Conservation (phyloP, 2,113 vertebrate genomes). For the Calyptommatus sinebrachiatus region DNA sequence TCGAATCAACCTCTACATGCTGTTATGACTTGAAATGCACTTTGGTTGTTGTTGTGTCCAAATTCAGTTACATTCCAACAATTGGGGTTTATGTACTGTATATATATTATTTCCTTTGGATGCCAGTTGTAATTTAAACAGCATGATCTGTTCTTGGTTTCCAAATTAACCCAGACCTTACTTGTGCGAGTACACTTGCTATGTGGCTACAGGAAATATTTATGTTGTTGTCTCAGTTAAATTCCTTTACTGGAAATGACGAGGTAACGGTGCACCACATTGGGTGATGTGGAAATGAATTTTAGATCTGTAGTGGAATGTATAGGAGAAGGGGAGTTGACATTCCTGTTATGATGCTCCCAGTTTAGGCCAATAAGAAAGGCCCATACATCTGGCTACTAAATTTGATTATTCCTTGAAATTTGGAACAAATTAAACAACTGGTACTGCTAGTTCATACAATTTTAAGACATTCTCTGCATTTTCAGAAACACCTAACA, state of each 20-base stretch:
- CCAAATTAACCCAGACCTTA: slow-evolving; percentile 17
- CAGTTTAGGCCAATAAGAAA: not conserved
- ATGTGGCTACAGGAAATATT: not conserved
- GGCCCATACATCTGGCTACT: slow-evolving; percentile 1
- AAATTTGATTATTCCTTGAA: not conserved
- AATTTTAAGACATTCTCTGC: slow-evolving; percentile 29
- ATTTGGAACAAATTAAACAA: slow-evolving; percentile 36
- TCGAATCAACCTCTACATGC: not conserved
- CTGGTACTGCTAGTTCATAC: slow-evolving; percentile 26
- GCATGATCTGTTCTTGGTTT: slow-evolving; percentile 40
- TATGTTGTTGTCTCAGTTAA: not conserved
- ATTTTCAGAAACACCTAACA: slow-evolving; percentile 5
- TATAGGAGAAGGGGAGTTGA: slow-evolving; percentile 35
- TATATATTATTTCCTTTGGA: slow-evolving; percentile 44
- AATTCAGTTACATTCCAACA: too few relatives aligned
- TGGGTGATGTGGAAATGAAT: not conserved
- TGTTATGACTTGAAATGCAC: not conserved
- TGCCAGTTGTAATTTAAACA: slow-evolving; percentile 25
- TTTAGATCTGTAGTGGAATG: not conserved
- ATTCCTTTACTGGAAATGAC: not conserved
- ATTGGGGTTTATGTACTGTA: not conserved
- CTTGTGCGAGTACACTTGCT: slow-evolving; percentile 20
- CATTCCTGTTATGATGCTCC: not conserved
- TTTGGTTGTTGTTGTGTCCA: too few relatives aligned
- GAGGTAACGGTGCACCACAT: not conserved